Base-by-base conservation (phyloP, 2,888 invertebrate genomes). In the Hypolimnas misippus region DNA sequence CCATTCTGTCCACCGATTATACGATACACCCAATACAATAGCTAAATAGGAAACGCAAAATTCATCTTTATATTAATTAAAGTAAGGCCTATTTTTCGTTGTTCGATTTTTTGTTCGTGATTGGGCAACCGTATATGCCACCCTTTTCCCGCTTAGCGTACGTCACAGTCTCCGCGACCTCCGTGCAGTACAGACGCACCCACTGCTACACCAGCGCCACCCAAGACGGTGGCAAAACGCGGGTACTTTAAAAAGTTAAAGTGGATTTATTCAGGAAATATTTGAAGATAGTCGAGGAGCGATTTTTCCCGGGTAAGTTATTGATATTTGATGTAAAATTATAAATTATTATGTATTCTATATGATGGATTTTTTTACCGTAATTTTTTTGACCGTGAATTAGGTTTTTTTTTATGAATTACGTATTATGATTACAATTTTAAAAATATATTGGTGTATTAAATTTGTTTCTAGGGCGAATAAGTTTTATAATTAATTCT, bases 181-280 rank as follows among this genome's bases (percentile, higher is more conserved):
- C 44, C 60, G 60, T 25, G 38, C 51, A 52, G 53, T 35, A 19
- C 21, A 44, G 29, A 53, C 59, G 59, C 53, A 14, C 49, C 49
- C 5, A 49, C 49, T 25, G 14, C 8, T 49, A n/a, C 29, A 7
- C 29, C 58, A 42, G 52, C 51, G 64, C 71, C 69, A 66, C 69
- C 69, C 63, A 33, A 19, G 61, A 33, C 69, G 71, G 70, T 68
- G 72, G 72, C 67, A 53, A 65, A 67, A 51, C 52, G 62, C 46
- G 60, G 66, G 72, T 69, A 68, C 69, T 61, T 62, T 62, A 67
- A 73, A 70, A 66, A 73, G 73, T 73, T 70, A 73, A 73, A 68
- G 73, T 73, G 73, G 73, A 74, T 74, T 72, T 74, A 67, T 56
- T 74, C 67, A 74, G 73, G 73, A 74, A 74, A 74, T 74, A 74